Base-by-base conservation (phyloP, 2,888 invertebrate genomes). In the Rotaria sp. region DNA sequence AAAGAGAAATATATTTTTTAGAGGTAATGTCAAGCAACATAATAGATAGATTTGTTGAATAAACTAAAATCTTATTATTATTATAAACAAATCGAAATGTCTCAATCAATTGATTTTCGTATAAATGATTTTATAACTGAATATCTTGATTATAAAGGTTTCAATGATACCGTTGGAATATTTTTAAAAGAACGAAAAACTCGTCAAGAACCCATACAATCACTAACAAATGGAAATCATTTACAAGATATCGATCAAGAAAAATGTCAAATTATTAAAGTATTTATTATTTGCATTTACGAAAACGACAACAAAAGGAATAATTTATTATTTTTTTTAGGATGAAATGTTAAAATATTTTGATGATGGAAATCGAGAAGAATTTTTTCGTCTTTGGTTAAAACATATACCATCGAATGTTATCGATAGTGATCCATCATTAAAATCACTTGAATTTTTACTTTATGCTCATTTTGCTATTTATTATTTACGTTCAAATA, bases 381-480 rank as follows among this genome's bases (percentile, higher is more conserved):
- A 90, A 50, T 92, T 91, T 88, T 90, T 92, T 87, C 89, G 90
- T 50, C 87, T 90, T 75, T 91, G 92, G 91, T 89, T 88, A 30
- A 89, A 90, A 21, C 88, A 89, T 86, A 87, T 92, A 26, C 89
- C 90, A 21, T 88, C 89, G 48, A 88, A 89, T 55, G 84, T 90
- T 8, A 88, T 90, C 74, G 89, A 91, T 85, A 88, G 88, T 45
- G 90, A 91, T 87, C 87, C 89, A 7, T 89, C 90, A 50, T 90
- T 90, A 15, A 90, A 91, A 88, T 91, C 91, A 87, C 88, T 92
- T 35, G 91, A 92, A 87, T 92, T 92, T 87, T 90, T 90, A 87
- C 89, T 92, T 59, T 90, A 91, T 85, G 90, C 92, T 80, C 91
- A 91, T 88, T 92, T 92, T 89, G 91, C 92, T n/a, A 89, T 91